phyloP scores from a whole-genome alignment of 2,888 invertebrate species.

The Exocentrus adspersus region DNA sequence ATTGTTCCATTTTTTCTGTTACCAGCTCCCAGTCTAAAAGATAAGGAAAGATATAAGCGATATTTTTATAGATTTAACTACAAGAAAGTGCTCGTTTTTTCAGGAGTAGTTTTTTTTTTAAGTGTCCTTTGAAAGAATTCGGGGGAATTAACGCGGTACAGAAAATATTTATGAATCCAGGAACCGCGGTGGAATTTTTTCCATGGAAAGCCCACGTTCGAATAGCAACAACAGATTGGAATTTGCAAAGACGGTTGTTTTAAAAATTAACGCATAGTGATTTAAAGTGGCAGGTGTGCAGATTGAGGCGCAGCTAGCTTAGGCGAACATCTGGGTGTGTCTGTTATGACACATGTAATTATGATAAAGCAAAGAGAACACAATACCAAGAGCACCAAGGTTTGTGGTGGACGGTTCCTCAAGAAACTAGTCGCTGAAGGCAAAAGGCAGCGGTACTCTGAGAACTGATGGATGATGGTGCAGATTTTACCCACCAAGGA shows the following conservation, averaged over 20 bases:
- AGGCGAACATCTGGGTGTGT: slow-evolving; percentile 38
- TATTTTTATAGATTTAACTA: too few species aligned
- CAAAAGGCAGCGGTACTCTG: slow-evolving; percentile 15
- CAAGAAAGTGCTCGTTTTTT: too few species aligned
- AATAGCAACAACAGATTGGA: slow-evolving; percentile 9
- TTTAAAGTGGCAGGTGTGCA: slow-evolving; percentile 39
- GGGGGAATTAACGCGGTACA: background rate
- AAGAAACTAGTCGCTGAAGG: slow-evolving; percentile 8
- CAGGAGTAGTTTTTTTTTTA: too few species aligned
- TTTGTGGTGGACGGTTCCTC: slow-evolving; percentile 8
- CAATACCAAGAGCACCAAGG: slow-evolving; percentile 16
- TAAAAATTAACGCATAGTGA: slow-evolving; percentile 34
- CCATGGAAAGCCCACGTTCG: slow-evolving; percentile 10
- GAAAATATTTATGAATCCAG: background rate
- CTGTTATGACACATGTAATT: slow-evolving; percentile 34
- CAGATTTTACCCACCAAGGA: too few species aligned
- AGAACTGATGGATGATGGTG: slow-evolving; percentile 13
- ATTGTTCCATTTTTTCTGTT: too few species aligned
- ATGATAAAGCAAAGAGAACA: slow-evolving; percentile 37
- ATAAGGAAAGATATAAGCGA: too few species aligned
- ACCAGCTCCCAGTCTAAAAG: too few species aligned
- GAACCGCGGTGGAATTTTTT: background rate
- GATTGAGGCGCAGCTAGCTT: slow-evolving; percentile 32
- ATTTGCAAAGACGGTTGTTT: slow-evolving; percentile 23
- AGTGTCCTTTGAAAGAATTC: background rate